Evolutionary conservation across 2,113 vertebrate genomes (phyloP).

Genomic region (Orthonyx spaldingii): DNA sequence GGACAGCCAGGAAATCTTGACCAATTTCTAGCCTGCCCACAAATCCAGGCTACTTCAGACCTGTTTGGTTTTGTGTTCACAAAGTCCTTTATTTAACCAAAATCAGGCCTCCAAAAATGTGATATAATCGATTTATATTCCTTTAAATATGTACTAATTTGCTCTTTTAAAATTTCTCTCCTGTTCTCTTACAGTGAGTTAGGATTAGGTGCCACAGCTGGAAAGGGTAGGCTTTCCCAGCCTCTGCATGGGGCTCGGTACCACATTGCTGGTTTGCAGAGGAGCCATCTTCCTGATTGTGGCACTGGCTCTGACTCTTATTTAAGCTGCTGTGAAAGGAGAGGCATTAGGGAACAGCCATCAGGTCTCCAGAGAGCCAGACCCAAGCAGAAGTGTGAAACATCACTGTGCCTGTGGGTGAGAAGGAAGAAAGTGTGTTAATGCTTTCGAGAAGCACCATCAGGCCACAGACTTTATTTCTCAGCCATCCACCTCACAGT

Average conservation of each 20-base stretch:
- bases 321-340: background rate
- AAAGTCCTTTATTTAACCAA: background rate
- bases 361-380: background rate
- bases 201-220: background rate
- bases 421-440: conserved; percentile 42
- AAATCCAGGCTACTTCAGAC: background rate
- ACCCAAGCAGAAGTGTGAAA: conserved; percentile 29
- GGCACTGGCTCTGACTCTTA: background rate
- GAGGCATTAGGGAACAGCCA: background rate
- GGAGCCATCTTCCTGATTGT: background rate
- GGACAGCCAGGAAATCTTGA: background rate
- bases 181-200: background rate
- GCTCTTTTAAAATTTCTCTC: background rate
- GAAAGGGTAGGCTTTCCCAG: background rate
- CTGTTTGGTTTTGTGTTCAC: background rate
- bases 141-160: background rate
- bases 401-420: background rate
- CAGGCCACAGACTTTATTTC: conserved; percentile 23
- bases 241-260: rapidly evolving
- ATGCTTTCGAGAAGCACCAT: conserved; percentile 9
- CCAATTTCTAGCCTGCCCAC: background rate
- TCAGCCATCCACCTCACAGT: conserved; percentile 14
- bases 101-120: background rate
- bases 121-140: background rate
- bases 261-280: background rate